Evolutionary conservation across 2,113 vertebrate genomes (phyloP).

Genomic region (Sterrhoptilus dennistouni): DNA sequence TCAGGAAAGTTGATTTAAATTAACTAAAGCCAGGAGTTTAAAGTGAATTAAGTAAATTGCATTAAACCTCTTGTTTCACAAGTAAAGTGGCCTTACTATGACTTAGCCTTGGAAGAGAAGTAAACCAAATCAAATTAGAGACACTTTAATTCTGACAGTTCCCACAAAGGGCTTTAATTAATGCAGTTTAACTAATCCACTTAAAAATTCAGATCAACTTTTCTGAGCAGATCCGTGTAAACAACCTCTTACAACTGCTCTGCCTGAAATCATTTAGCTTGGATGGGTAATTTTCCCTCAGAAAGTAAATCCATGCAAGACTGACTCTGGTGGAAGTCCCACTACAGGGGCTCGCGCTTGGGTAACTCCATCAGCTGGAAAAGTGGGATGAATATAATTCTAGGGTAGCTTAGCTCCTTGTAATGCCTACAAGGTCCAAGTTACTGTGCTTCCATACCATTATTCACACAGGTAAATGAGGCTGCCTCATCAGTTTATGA

Average conservation of each 20-base stretch:
- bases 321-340: neutral
- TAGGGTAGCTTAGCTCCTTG: neutral
- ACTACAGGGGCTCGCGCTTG: neutral
- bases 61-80: conserved; percentile 12
- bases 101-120: conserved; percentile 45
- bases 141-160: conserved; percentile 27
- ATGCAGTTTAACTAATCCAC: conserved; percentile 42
- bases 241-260: neutral
- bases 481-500: neutral
- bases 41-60: conserved; percentile 46
- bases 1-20: conserved; percentile 36
- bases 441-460: neutral
- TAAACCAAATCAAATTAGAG: conserved; percentile 59
- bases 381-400: neutral
- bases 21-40: conserved; percentile 43
- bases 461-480: neutral
- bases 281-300: neutral
- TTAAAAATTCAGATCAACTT: conserved; percentile 57
- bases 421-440: neutral
- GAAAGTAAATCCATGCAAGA: neutral
- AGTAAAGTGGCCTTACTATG: conserved; percentile 36
- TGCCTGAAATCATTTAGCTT: neutral
- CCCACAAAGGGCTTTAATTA: conserved; percentile 49
- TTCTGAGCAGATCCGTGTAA: neutral
- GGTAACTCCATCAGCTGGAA: neutral